Evolutionary conservation across 1,140 invertebrate species (phyloP).

Genomic region (Euborellia annulipes): DNA sequence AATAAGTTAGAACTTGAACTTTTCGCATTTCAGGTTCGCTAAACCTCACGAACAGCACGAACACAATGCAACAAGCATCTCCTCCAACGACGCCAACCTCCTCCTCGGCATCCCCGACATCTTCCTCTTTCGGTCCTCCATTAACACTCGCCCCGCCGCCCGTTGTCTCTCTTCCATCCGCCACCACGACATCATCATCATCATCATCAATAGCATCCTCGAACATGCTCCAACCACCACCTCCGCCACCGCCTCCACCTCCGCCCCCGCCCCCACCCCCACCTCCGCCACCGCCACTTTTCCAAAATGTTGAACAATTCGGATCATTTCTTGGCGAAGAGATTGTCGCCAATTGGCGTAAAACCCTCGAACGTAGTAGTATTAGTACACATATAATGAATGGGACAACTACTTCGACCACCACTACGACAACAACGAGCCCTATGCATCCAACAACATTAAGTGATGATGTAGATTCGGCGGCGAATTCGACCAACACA

Average conservation of each 20-base stretch:
- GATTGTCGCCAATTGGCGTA: constrained; percentile 59
- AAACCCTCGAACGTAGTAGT: constrained; percentile 41
- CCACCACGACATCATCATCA: constrained; percentile 13
- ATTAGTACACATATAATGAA: background rate
- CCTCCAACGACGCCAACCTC: constrained; percentile 25
- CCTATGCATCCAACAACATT: background rate
- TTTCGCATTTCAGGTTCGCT: too few relatives aligned
- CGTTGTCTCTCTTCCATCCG: constrained; percentile 14
- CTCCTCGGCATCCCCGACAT: constrained; percentile 21
- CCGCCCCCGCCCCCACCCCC: constrained; percentile 32
- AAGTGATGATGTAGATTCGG: constrained; percentile 15
- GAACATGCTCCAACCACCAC: too few relatives aligned
- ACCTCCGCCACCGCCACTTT: constrained; percentile 35
- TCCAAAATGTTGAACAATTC: constrained; percentile 52
- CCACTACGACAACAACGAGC: constrained; percentile 3
- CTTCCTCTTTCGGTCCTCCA: constrained; percentile 10
- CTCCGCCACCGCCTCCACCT: constrained; percentile 14
- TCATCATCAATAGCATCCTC: too few relatives aligned
- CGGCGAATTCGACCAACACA: constrained; percentile 14
- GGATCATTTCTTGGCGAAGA: constrained; percentile 56
- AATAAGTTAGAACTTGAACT: too few relatives aligned
- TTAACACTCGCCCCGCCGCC: constrained; percentile 13
- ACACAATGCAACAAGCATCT: constrained; percentile 13
- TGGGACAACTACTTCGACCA: background rate
- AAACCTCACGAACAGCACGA: too few relatives aligned